Conservation (phyloP, 2,113 vertebrate species). For the Mustelus asterias region DNA sequence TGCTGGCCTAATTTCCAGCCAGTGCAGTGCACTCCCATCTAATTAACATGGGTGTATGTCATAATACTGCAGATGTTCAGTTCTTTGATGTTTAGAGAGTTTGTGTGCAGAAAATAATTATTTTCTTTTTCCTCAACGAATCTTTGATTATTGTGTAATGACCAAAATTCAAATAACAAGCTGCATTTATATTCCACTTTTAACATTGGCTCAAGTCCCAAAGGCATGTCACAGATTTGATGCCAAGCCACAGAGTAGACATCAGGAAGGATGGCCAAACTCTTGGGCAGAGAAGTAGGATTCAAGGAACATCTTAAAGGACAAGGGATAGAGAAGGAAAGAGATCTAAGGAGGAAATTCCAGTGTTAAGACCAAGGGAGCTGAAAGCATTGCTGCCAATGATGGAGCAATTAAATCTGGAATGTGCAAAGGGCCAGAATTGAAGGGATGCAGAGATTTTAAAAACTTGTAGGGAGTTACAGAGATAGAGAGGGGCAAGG, state of each 20-base stretch:
- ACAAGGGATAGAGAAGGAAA: no score
- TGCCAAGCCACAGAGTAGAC: no score
- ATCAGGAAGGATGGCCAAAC: no score
- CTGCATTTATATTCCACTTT: not conserved
- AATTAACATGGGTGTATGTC: not conserved
- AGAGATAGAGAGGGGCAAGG: not conserved
- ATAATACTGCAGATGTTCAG: not conserved
- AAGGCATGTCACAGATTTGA: no score
- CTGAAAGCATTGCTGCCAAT: not conserved
- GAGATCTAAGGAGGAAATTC: not conserved
- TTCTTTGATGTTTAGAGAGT: not conserved
- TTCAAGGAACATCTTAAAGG: no score
- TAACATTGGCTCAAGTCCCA: not conserved
- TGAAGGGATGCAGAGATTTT: not conserved
- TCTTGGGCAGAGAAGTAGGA: no score
- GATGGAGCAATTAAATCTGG: not conserved
- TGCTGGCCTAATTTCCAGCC: not conserved
- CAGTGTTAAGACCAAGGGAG: not conserved
- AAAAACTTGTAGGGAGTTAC: not conserved
- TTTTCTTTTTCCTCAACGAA: not conserved
- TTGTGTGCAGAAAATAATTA: not conserved
- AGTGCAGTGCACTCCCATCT: not conserved
- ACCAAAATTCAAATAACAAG: not conserved
- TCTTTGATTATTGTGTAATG: not conserved
- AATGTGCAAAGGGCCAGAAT: not conserved